Conservation (phyloP, 2,888 invertebrate genomes). For the Yponomeuta evonymella region DNA sequence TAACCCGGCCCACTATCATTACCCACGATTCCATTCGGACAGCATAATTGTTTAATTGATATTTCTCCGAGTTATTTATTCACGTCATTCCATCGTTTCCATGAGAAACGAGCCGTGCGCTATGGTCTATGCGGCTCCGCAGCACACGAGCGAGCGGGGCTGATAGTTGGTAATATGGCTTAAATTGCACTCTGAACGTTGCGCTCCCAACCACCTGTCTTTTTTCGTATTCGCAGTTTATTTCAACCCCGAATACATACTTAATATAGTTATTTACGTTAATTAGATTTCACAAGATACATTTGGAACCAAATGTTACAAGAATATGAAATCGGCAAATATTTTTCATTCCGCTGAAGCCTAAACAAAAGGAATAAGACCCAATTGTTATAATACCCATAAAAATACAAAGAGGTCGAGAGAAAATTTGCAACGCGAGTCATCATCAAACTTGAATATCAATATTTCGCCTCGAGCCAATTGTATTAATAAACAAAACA, state of each 20-base stretch:
- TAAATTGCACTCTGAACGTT: conserved; percentile 11
- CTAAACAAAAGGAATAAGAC: conserved; percentile 53
- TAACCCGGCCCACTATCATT: conserved; percentile 74
- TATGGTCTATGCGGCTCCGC: conserved; percentile 34
- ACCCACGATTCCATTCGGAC: conserved; percentile 77
- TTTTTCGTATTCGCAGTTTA: conserved; percentile 3
- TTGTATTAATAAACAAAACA: conserved; percentile 78
- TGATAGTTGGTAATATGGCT: neutral
- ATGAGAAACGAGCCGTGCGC: conserved; percentile 60
- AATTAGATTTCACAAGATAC: neutral
- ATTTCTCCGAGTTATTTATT: conserved; percentile 77
- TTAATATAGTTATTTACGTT: neutral
- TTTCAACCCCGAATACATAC: neutral
- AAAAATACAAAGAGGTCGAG: conserved; percentile 63
- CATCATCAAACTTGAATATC: conserved; percentile 77
- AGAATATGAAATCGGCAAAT: conserved; percentile 12
- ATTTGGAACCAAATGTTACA: neutral
- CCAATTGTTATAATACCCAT: conserved; percentile 61
- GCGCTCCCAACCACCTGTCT: neutral
- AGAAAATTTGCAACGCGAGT: conserved; percentile 63
- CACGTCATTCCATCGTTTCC: conserved; percentile 67
- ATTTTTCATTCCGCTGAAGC: conserved; percentile 34
- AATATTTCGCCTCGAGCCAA: conserved; percentile 76
- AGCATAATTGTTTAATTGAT: conserved; percentile 79
- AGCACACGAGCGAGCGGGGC: conserved; percentile 1